Evolutionary conservation across 2,113 vertebrate genomes (phyloP).

Genomic region (Calypte anna): DNA sequence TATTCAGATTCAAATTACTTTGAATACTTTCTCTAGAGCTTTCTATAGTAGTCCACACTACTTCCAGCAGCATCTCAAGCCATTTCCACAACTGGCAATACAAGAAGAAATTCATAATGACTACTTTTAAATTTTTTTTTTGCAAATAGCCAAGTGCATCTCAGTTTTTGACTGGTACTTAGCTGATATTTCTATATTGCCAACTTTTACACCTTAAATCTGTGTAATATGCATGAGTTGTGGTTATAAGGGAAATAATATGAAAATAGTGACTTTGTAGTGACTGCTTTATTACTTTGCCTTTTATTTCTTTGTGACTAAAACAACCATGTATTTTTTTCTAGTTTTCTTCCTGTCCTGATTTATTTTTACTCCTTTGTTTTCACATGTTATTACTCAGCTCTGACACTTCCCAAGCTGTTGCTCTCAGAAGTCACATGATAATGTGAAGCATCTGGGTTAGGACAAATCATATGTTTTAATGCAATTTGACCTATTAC

Average conservation of each 20-base stretch:
- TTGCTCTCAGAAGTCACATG: background rate
- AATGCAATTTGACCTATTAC: background rate
- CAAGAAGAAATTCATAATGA: rapidly evolving
- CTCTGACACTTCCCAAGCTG: slow-evolving; percentile 12
- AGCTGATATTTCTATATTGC: background rate
- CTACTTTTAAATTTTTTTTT: background rate
- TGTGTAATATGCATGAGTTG: background rate
- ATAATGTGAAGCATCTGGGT: background rate
- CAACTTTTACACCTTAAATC: background rate
- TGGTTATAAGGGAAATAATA: background rate
- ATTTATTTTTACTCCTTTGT: slow-evolving; percentile 45
- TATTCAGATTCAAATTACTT: background rate
- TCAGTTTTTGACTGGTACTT: background rate
- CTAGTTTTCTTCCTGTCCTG: background rate
- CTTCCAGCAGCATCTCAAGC: background rate
- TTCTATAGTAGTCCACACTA: background rate
- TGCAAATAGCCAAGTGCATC: rapidly evolving
- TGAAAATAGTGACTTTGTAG: background rate
- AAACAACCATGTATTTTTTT: rapidly evolving
- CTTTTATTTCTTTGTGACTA: background rate
- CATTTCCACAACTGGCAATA: background rate
- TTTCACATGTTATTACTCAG: slow-evolving; percentile 28
- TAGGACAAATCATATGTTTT: background rate
- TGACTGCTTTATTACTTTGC: background rate
- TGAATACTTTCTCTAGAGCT: background rate